phyloP scores from a whole-genome alignment of 1,140 invertebrate genomes.

The Solenopsis fugax region DNA sequence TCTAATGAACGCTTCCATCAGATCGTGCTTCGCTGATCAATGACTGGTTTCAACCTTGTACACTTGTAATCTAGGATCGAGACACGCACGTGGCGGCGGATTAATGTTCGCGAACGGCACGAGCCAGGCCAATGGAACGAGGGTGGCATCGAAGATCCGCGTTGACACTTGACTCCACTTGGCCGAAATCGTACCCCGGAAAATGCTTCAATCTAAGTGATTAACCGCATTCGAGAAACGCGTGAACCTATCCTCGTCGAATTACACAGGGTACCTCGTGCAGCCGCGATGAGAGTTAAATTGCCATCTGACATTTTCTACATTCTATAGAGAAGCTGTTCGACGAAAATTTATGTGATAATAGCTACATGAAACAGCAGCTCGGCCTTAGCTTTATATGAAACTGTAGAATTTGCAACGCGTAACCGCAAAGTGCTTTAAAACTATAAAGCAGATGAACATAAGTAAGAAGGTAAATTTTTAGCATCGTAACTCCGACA shows the following conservation, averaged over 20 bases:
- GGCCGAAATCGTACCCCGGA: conserved; percentile 62
- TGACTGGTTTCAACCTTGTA: conserved; percentile 34
- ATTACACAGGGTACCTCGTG: conserved; percentile 17
- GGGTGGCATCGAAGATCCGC: conserved; percentile 79
- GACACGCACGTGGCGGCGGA: conserved; percentile 63
- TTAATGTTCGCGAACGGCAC: conserved; percentile 36
- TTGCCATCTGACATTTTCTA: not conserved
- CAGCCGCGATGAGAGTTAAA: conserved; percentile 22
- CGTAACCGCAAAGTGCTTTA: not conserved
- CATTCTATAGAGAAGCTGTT: not conserved
- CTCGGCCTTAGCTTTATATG: not conserved
- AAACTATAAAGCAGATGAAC: not conserved
- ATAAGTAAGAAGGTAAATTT: not conserved
- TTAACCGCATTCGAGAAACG: conserved; percentile 46
- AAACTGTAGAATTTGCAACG: not conserved
- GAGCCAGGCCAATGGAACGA: conserved; percentile 38
- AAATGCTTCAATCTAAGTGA: conserved; percentile 65
- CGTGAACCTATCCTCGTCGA: conserved; percentile 35
- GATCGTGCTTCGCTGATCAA: conserved; percentile 9
- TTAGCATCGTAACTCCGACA: not conserved
- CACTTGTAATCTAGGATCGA: conserved; percentile 62
- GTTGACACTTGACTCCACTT: conserved; percentile 82
- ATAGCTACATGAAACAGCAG: not conserved
- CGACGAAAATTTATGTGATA: not conserved
- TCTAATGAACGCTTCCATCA: conserved; percentile 30